These are phyloP conservation scores for Pimpla rufipes DNA, from an alignment of 2,888 invertebrate genomes.

Conservation along the genomic window DNA sequence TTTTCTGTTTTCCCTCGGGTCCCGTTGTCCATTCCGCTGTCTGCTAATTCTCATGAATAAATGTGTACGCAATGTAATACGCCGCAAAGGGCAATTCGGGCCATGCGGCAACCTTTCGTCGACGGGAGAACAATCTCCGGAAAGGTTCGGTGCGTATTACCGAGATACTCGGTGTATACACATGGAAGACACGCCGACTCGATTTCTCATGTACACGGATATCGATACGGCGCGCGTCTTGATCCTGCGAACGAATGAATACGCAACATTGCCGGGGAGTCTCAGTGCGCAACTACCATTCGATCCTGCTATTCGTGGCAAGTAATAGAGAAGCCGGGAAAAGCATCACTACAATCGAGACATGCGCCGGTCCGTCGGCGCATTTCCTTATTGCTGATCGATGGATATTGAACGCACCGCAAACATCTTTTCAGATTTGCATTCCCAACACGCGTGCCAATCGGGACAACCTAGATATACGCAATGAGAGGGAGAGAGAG, in stretches of 20 bases:
- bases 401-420: conserved; percentile 69
- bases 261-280: conserved; percentile 49
- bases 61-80: conserved; percentile 20
- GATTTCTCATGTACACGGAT: conserved; percentile 67
- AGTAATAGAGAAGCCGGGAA: conserved; percentile 55
- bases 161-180: conserved; percentile 17
- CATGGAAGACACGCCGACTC: conserved; percentile 41
- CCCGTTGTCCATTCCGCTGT: conserved; percentile 24
- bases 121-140: conserved; percentile 46
- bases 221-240: conserved; percentile 59
- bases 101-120: conserved; percentile 55
- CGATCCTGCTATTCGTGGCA: conserved; percentile 43
- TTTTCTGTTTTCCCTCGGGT: not conserved
- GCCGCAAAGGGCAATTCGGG: conserved; percentile 55
- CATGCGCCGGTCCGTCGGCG: conserved; percentile 48
- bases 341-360: conserved; percentile 53
- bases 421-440: conserved; percentile 26
- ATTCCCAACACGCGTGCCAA: conserved; percentile 28
- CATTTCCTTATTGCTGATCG: conserved; percentile 83
- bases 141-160: conserved; percentile 48
- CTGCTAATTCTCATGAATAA: conserved; percentile 37
- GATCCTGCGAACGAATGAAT: conserved; percentile 58
- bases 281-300: conserved; percentile 55
- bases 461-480: not conserved
- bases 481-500: not conserved